Percentiles rank a stretch among this genome's conserved stretches.
Conservation (phyloP, 2,797 vertebrate species). For the Peromyscus nudipes region DNA sequence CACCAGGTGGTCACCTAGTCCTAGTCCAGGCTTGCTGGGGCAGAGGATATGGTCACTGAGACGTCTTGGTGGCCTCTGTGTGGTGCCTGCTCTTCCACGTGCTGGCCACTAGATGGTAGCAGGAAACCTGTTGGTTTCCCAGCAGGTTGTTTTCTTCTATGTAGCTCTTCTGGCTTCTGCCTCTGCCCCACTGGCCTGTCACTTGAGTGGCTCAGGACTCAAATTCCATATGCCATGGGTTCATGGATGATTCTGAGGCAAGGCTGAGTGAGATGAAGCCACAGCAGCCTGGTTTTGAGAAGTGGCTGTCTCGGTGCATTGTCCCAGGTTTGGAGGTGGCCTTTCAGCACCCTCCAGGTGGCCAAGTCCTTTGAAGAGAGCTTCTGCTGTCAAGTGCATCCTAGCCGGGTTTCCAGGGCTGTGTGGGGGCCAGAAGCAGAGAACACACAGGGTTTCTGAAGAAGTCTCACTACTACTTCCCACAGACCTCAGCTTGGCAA, state of each 20-base stretch:
- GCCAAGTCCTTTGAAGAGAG: neutral
- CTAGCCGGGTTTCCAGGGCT: neutral
- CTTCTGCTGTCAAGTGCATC: neutral
- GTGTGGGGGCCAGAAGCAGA: neutral
- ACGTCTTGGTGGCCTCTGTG: neutral
- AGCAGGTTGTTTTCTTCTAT: neutral
- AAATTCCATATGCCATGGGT: neutral
- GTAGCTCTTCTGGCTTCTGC: neutral
- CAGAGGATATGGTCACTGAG: neutral
- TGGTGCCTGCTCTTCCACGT: neutral
- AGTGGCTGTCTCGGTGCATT: neutral
- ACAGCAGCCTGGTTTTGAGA: neutral
- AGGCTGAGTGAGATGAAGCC: neutral
- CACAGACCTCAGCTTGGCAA: neutral
- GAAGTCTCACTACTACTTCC: neutral
- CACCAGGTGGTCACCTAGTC: neutral
- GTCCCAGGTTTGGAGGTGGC: neutral
- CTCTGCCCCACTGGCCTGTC: neutral
- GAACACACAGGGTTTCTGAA: neutral
- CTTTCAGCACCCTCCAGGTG: neutral
- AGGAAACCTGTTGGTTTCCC: conserved; percentile 62
- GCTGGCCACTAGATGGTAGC: conserved; percentile 79
- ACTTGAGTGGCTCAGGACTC: neutral
- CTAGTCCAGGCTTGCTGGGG: neutral
- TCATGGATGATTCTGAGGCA: neutral